Conservation (phyloP, 53 echinoderm and acorn worm species). For the Apostichopus leukothele region DNA sequence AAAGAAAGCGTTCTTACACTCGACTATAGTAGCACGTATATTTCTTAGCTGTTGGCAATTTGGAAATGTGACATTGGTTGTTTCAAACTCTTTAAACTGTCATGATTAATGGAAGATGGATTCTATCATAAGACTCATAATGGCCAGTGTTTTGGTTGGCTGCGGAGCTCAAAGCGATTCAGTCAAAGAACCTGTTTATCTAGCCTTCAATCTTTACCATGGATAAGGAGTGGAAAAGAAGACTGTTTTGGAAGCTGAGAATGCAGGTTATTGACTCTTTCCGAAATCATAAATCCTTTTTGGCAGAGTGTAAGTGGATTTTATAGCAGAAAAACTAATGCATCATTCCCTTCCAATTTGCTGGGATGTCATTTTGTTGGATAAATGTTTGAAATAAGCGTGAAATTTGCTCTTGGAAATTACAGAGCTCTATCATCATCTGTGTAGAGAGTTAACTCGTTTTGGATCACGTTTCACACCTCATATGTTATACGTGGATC, state of each 20-base stretch:
- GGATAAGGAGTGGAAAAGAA: not conserved
- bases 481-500: too few species aligned
- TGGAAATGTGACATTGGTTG: not conserved
- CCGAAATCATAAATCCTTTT: not conserved
- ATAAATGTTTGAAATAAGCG: not conserved
- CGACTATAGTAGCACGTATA: too few species aligned
- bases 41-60: too few species aligned
- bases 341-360: not conserved
- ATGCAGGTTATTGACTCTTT: constrained; percentile 39
- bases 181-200: constrained; percentile 23
- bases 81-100: constrained; percentile 32
- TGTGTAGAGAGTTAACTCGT: too few species aligned
- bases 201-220: not conserved
- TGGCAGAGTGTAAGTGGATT: not conserved
- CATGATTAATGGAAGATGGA: constrained; percentile 38
- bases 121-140: constrained; percentile 16
- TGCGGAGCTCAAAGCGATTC: constrained; percentile 32
- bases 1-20: too few species aligned
- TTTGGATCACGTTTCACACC: too few species aligned
- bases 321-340: not conserved
- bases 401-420: not conserved
- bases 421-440: too few species aligned
- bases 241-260: not conserved
- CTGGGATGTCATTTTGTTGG: not conserved
- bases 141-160: constrained; percentile 33